These are phyloP conservation scores for Plemyria rubiginata DNA, from an alignment of 2,888 invertebrate genomes.

Conservation along the genomic window DNA sequence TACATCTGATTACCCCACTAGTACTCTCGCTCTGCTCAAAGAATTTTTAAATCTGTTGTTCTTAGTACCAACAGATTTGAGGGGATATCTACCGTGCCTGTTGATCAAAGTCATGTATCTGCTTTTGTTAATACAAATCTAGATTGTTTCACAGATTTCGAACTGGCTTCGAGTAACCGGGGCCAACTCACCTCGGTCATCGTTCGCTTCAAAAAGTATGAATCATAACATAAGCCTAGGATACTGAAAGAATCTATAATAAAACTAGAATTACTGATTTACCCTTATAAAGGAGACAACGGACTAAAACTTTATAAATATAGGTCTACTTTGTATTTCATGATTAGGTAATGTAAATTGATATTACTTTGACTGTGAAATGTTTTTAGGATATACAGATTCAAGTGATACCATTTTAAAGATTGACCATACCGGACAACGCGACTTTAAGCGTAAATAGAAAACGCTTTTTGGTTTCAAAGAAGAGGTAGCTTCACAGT, in stretches of 20 bases:
- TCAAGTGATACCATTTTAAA: slow-evolving; percentile 3
- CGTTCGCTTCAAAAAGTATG: slow-evolving; percentile 64
- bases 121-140: no score
- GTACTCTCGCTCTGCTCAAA: no score
- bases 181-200: slow-evolving; percentile 82
- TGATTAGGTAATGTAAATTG: slow-evolving; percentile 1
- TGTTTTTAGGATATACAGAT: slow-evolving; percentile 17
- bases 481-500: neutral
- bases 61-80: no score
- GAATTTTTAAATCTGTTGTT: no score
- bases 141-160: slow-evolving; percentile 60
- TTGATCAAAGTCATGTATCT: no score
- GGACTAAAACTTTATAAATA: slow-evolving; percentile 16
- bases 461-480: neutral
- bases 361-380: slow-evolving; percentile 16
- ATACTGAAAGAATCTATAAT: slow-evolving; percentile 52
- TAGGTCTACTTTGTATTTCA: slow-evolving; percentile 2
- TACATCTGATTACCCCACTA: no score
- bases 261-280: slow-evolving; percentile 9
- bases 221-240: slow-evolving; percentile 73
- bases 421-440: neutral
- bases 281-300: slow-evolving; percentile 23
- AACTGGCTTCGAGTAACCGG: slow-evolving; percentile 86
- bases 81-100: no score
- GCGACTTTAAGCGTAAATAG: slow-evolving; percentile 2